Conservation (phyloP, 2,113 vertebrate species). For the Falco punctatus region DNA sequence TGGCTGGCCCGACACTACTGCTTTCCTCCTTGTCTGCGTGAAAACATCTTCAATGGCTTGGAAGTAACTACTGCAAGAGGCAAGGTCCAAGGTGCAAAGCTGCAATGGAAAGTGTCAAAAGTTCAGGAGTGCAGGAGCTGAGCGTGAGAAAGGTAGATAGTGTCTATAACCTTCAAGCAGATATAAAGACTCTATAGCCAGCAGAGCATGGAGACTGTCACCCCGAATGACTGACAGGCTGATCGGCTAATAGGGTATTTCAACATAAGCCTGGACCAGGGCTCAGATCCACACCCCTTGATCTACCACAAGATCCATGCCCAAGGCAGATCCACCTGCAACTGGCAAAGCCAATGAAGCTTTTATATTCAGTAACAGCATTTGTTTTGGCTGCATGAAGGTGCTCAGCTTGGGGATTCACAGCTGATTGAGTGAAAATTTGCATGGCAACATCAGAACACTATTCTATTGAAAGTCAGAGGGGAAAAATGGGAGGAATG, state of each 20-base stretch:
- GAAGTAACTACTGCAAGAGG: background rate
- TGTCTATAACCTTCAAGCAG: background rate
- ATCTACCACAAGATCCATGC: background rate
- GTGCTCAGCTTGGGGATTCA: background rate
- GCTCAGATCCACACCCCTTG: background rate
- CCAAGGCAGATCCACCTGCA: background rate
- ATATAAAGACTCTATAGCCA: background rate
- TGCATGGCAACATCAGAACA: background rate
- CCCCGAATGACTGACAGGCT: background rate
- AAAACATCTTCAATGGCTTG: background rate
- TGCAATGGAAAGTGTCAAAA: background rate
- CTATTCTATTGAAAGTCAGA: background rate
- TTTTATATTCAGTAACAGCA: background rate
- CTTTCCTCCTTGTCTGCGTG: background rate
- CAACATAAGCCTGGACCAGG: background rate
- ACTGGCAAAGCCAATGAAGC: background rate
- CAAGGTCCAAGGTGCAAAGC: background rate
- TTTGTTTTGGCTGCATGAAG: background rate
- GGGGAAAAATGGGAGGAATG: background rate
- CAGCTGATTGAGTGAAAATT: background rate
- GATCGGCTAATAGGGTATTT: background rate
- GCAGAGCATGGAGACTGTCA: background rate
- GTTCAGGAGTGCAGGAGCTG: rapidly evolving
- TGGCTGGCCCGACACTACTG: background rate
- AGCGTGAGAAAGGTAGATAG: background rate